Percentiles rank a stretch among this genome's conserved stretches.
Evolutionary conservation across 2,113 vertebrate genomes (phyloP).

Genomic region (Odobenus rosmarus): DNA sequence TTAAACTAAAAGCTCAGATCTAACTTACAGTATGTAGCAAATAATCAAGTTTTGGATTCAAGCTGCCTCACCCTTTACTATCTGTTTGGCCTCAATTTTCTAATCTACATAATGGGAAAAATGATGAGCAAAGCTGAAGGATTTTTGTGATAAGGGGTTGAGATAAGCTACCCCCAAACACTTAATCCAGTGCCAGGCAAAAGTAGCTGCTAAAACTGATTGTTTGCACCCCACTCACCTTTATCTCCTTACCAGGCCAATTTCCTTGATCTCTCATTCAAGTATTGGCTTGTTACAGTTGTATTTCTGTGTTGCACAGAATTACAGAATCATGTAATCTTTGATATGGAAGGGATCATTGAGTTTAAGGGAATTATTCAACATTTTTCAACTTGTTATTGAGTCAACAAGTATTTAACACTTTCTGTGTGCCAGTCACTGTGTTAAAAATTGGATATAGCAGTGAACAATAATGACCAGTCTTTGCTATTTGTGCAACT

Average conservation of each 20-base stretch:
- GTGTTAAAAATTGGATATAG: not conserved
- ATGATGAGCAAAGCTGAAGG: not conserved
- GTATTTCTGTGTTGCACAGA: not conserved
- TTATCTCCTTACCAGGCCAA: not conserved
- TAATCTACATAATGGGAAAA: not conserved
- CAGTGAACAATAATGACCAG: not conserved
- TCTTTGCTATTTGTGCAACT: not conserved
- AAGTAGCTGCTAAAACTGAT: not conserved
- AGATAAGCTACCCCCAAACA: not conserved
- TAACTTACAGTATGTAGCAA: not conserved
- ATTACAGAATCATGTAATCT: not conserved
- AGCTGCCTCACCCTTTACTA: not conserved
- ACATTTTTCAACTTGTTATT: slow-evolving; percentile 9
- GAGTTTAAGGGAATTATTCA: not conserved
- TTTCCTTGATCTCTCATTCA: not conserved
- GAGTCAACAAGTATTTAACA: not conserved
- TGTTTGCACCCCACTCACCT: not conserved
- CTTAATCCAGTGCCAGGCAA: not conserved
- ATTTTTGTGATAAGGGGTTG: not conserved
- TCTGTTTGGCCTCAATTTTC: not conserved
- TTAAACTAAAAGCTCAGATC: not conserved
- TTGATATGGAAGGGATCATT: not conserved
- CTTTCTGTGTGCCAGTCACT: not conserved
- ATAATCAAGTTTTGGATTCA: not conserved
- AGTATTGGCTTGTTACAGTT: not conserved